Percentiles rank a stretch among this genome's conserved stretches.
These are phyloP conservation scores for Spialia ferax DNA, from an alignment of 2,888 invertebrate genomes.

Conservation along the genomic window DNA sequence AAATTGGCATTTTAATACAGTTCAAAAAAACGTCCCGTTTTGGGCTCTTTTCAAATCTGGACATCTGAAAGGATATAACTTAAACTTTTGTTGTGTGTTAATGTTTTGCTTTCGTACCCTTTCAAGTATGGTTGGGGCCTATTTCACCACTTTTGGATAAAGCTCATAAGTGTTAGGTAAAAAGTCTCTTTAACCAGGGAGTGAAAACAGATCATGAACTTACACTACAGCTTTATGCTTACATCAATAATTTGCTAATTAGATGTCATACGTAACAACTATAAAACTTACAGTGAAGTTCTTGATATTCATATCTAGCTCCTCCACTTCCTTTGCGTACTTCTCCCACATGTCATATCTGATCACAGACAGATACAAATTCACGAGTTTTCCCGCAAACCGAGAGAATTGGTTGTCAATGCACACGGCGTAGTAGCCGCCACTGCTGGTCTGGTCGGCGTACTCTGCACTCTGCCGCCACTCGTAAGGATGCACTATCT, in stretches of 20 bases:
- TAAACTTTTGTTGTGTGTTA: too few relatives aligned
- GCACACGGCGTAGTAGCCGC: constrained; percentile 96
- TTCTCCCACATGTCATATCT: constrained; percentile 97
- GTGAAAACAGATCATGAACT: background rate
- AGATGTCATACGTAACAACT: too few relatives aligned
- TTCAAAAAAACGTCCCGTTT: too few relatives aligned
- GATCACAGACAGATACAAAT: constrained; percentile 96
- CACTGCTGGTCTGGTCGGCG: constrained; percentile 92
- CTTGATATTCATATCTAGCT: constrained; percentile 94
- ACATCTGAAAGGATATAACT: too few relatives aligned
- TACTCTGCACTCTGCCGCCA: constrained; percentile 97
- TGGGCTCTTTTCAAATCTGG: too few relatives aligned
- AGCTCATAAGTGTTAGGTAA: too few relatives aligned
- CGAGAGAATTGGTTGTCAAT: constrained; percentile 97
- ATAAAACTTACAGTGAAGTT: constrained; percentile 93
- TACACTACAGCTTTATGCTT: background rate
- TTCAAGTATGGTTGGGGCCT: too few relatives aligned
- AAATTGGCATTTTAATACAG: too few relatives aligned
- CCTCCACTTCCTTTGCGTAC: constrained; percentile 95
- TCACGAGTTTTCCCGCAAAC: constrained; percentile 96
- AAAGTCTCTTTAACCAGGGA: too few relatives aligned
- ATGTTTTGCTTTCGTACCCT: too few relatives aligned
- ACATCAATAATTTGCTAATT: background rate
- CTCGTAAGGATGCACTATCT: constrained; percentile 95
- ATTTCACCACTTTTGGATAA: too few relatives aligned